Conservation (phyloP, 2,113 vertebrate genomes). For the Nannospalax galili region DNA sequence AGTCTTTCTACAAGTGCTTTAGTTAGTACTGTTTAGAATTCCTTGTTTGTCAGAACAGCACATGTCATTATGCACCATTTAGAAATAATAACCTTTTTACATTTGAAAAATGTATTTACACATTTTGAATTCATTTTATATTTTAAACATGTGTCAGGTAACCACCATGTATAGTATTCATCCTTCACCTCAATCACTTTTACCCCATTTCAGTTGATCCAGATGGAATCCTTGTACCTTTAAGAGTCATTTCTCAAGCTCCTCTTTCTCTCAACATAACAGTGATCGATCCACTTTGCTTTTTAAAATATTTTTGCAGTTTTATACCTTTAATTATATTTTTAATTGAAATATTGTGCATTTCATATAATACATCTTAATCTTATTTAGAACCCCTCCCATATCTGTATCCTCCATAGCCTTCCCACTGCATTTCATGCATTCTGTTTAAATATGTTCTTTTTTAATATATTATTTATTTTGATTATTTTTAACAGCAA, state of each 20-base stretch:
- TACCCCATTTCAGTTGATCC: neutral
- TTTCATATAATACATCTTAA: too few relatives aligned
- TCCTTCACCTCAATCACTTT: neutral
- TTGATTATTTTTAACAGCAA: too few relatives aligned
- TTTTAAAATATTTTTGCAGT: too few relatives aligned
- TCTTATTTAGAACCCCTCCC: too few relatives aligned
- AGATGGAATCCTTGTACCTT: neutral
- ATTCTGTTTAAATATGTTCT: too few relatives aligned
- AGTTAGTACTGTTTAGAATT: neutral
- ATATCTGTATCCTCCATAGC: too few relatives aligned
- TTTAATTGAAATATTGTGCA: too few relatives aligned
- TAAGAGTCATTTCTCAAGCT: neutral
- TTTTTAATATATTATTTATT: too few relatives aligned
- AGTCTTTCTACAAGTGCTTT: neutral
- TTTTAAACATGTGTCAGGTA: neutral
- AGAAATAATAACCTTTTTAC: neutral
- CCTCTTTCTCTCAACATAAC: neutral
- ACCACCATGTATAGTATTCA: neutral
- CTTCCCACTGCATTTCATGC: too few relatives aligned
- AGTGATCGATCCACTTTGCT: too few relatives aligned
- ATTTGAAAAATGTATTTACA: neutral
- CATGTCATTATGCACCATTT: neutral
- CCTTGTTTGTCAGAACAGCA: neutral
- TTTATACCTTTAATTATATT: too few relatives aligned
- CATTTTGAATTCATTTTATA: neutral